phyloP scores from a whole-genome alignment of 1,140 invertebrate species.

The Camponotus vicinus region DNA sequence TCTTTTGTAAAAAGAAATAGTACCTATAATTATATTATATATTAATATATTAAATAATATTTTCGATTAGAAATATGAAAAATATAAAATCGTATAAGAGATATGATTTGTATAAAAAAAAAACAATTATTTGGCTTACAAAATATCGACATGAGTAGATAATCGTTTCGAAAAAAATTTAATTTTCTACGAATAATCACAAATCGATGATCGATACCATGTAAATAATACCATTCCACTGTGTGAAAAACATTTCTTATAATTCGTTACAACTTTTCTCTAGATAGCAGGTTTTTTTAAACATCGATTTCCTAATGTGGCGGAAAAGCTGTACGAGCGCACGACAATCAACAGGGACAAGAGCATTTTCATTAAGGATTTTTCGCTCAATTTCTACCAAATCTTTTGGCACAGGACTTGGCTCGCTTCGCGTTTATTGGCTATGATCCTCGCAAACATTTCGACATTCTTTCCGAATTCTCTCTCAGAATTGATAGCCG shows the following conservation, averaged over 20 bases:
- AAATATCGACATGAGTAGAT: neutral
- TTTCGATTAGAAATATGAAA: neutral
- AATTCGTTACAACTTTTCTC: constrained; percentile 20
- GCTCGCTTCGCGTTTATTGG: constrained; percentile 37
- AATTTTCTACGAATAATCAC: neutral
- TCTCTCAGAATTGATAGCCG: neutral
- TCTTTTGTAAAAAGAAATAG: neutral
- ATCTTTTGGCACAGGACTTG: constrained; percentile 69
- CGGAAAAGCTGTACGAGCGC: constrained; percentile 53
- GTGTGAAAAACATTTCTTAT: neutral
- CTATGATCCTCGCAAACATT: constrained; percentile 31
- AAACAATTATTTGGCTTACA: neutral
- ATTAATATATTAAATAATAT: neutral
- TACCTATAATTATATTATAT: neutral
- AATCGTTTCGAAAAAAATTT: neutral
- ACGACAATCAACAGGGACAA: constrained; percentile 43
- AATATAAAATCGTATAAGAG: neutral
- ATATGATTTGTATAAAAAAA: neutral
- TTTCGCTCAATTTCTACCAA: constrained; percentile 51
- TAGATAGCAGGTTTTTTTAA: constrained; percentile 42
- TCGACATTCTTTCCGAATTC: neutral
- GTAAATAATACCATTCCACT: neutral
- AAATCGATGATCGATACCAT: neutral
- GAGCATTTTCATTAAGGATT: constrained; percentile 24
- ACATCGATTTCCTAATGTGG: constrained; percentile 50